Base-by-base conservation (phyloP, 2,888 invertebrate species). In the Eupeodes luniger region DNA sequence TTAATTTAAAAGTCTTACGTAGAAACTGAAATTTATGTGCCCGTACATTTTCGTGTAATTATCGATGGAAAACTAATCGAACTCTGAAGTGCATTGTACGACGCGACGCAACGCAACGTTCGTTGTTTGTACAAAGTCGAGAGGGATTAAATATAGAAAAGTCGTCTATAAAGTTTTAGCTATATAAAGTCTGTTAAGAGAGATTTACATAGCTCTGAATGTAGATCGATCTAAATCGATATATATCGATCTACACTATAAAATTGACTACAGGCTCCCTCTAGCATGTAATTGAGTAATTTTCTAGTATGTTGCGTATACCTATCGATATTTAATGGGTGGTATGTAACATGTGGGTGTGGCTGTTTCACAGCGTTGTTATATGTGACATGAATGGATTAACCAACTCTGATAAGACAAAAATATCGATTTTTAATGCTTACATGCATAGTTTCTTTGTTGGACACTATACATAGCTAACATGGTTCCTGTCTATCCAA, bases 41-140 rank as follows among this genome's bases (percentile, higher is more conserved):
- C 27, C 27, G 27, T 16, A 40, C 5, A 75, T 62, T 76, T 87
- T 80, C 27, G 47, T 87, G 83, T 87, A 87, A 87, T 87, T 87
- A 87, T 87, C 84, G 87, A 81, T 72, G 49, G 80, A 76, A 87
- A 87, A 87, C 87, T 87, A 87, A 87, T 87, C 84, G 87, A 87
- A 80, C 72, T 27, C 27, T 85, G 81, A 76, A 72, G 81, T 76
- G 55, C 57, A 72, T 66, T 49, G 64, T 49, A 59, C 12, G 47
- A 11, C 10, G 5, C 36, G 36, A 5, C 40, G 9, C 40, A 27
- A 27, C 27, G 27, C 27, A 27, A 27, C 40, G 40, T 40, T 40
- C 40, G 40, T 40, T 40, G 40, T 12, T 47, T 12, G 47, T 11
- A 12, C 11, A 47, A 14, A 70, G 59, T 87, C 61, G 53, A 19